A percentile compares a stretch with the other conserved stretches of the same genome.
These are phyloP conservation scores for Vesta saturnalis DNA, from an alignment of 2,888 invertebrate genomes.

Conservation along the genomic window DNA sequence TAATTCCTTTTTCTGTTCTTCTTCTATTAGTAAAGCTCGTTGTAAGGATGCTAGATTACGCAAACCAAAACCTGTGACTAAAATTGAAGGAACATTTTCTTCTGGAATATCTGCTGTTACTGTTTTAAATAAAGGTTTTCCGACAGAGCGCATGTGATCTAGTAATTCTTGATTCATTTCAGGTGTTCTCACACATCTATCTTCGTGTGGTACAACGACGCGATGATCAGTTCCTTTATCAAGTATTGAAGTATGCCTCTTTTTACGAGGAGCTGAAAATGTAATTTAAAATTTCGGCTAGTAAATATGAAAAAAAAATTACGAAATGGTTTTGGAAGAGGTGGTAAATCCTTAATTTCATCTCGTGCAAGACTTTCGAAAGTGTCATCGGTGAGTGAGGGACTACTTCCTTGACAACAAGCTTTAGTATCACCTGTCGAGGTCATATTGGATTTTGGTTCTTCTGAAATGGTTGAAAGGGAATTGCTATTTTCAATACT, in stretches of 20 bases:
- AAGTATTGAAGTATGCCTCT: slow-evolving; percentile 1
- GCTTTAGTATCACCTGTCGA: not conserved
- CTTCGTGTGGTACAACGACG: slow-evolving; percentile 5
- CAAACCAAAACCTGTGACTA: slow-evolving; percentile 54
- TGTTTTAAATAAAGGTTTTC: slow-evolving; percentile 26
- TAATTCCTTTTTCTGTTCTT: slow-evolving; percentile 16
- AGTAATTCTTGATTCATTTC: slow-evolving; percentile 9
- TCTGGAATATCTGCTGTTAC: not conserved
- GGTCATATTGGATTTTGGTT: slow-evolving; percentile 18
- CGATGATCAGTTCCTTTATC: not conserved
- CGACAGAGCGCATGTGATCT: slow-evolving; percentile 8
- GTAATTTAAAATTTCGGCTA: not conserved
- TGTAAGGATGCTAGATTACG: slow-evolving; percentile 51
- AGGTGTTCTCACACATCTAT: not conserved
- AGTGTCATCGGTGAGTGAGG: not conserved
- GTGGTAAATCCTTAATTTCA: no score
- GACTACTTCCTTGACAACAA: not conserved
- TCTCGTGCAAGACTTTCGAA: not conserved
- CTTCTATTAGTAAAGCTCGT: slow-evolving; percentile 41
- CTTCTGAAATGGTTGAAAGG: slow-evolving; percentile 26
- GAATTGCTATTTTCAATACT: not conserved
- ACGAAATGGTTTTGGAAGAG: not conserved
- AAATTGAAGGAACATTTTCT: slow-evolving; percentile 41
- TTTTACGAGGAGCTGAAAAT: not conserved
- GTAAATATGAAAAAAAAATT: not conserved